These are phyloP conservation scores for Epizoanthus scotinus DNA, from an alignment of 92 coral and sea anemone genomes.

Conservation along the genomic window DNA sequence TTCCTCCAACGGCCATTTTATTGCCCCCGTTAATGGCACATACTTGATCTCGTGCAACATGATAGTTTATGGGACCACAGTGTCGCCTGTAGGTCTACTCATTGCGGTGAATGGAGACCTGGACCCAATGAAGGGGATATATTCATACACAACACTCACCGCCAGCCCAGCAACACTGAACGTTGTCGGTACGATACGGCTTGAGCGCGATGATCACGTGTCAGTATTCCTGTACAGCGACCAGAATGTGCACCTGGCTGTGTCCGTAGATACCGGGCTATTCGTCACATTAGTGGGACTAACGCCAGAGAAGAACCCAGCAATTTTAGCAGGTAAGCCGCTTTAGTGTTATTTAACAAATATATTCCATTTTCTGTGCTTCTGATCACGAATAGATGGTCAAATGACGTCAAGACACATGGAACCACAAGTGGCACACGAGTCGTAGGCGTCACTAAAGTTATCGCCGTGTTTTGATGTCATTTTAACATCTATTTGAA, in stretches of 20 bases:
- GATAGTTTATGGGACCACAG: slow-evolving; percentile 17
- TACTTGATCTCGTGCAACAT: slow-evolving; percentile 38
- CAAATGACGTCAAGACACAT: no score
- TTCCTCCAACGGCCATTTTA: slow-evolving; percentile 13
- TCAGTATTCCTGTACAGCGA: slow-evolving; percentile 14
- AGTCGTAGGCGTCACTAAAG: no score
- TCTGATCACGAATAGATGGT: no score
- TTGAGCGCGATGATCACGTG: slow-evolving; percentile 2
- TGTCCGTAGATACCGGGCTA: slow-evolving; percentile 13
- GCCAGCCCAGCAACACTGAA: slow-evolving; percentile 30
- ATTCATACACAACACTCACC: not conserved
- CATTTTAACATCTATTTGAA: no score
- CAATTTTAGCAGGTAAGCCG: slow-evolving; percentile 27
- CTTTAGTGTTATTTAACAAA: no score
- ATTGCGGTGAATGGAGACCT: slow-evolving; percentile 9
- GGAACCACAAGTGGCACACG: no score
- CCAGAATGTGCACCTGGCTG: slow-evolving; percentile 1
- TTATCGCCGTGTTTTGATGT: no score
- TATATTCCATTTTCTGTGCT: no score
- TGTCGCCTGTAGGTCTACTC: slow-evolving; percentile 4
- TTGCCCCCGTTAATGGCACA: slow-evolving; percentile 28
- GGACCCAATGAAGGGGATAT: not conserved
- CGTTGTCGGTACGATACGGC: slow-evolving; percentile 27
- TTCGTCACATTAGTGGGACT: slow-evolving; percentile 13
- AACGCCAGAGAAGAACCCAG: not conserved